phyloP scores from a whole-genome alignment of 2,888 invertebrate species.

The Conus canariensis region DNA sequence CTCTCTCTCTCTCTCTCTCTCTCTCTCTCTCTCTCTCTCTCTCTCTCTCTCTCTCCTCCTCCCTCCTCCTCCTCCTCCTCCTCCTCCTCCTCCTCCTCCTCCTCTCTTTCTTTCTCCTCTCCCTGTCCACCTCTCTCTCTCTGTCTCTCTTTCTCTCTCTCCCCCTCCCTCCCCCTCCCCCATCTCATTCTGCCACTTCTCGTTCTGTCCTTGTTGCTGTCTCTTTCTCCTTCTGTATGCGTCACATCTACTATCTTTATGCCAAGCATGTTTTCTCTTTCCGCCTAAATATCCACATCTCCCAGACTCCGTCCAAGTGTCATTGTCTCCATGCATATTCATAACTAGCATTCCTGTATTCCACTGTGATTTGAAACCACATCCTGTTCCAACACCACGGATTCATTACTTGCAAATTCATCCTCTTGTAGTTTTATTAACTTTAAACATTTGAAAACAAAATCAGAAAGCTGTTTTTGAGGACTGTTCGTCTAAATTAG shows the following conservation, averaged over 20 bases:
- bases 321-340: no score
- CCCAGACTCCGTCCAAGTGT: no score
- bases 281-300: not conserved
- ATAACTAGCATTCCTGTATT: no score
- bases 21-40: conserved; percentile 19
- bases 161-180: not conserved
- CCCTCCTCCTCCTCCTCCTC: not conserved
- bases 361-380: no score
- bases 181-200: not conserved
- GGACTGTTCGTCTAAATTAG: no score
- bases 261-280: no score
- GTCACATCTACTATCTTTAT: no score
- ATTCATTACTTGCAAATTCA: no score
- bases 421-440: no score
- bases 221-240: not conserved
- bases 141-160: not conserved
- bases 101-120: not conserved
- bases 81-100: not conserved
- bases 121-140: not conserved
- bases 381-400: no score
- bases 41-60: not conserved
- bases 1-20: not conserved
- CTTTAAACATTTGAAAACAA: no score
- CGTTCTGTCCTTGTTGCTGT: not conserved
- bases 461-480: no score